Base-by-base conservation (phyloP, 2,113 vertebrate genomes). In the Gallinago paraguaiae region DNA sequence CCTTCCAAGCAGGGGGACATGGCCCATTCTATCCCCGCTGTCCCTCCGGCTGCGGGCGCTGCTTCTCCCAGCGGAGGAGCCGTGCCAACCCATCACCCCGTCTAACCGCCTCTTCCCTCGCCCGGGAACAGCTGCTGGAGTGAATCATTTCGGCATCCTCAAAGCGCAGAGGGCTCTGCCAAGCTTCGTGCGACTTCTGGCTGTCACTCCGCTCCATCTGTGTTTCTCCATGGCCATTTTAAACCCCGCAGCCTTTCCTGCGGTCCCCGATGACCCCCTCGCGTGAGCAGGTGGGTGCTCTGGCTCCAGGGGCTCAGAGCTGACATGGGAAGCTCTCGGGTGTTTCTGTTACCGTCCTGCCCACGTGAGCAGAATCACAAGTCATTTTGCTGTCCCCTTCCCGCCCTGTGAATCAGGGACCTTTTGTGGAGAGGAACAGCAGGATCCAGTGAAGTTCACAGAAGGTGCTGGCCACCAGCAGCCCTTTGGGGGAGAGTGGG, bases 41-140 rank as follows among this genome's bases (percentile, higher is more conserved):
- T 15, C 39, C 82, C 61, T 17, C 30, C 1, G 27, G 64, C 72
- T 50, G 56, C 5, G 2, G 57, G 35, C 1, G 3, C 64, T 31
- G 31, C 72, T 56, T 35, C 56, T 43, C 35, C 74, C 65, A 23
- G 65, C 64, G 3, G 6, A 8, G 0, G 3, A 68, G 33, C 53
- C 3, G 1, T 7, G 41, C 17, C 1, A 8, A 18, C 19, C 24
- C 24, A 0, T 30, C 27, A 4, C 67, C 39, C 71, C 3, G 0
- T 1, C 33, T 27, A 13, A 43, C 54, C 0, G 5, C 88, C 78
- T 91, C 70, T 84, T 50, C 50, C 13, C 39, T 75, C 11, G 0
- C 76, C 24, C 0, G 2, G 83, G 59, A 94, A 2, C 95, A 88
- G 94, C 95, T 86, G 94, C 92, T 2, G 7, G 6, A 56, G 56